These are phyloP conservation scores for Nothoprocta pentlandii DNA, from an alignment of 2,113 vertebrate species.

Conservation along the genomic window DNA sequence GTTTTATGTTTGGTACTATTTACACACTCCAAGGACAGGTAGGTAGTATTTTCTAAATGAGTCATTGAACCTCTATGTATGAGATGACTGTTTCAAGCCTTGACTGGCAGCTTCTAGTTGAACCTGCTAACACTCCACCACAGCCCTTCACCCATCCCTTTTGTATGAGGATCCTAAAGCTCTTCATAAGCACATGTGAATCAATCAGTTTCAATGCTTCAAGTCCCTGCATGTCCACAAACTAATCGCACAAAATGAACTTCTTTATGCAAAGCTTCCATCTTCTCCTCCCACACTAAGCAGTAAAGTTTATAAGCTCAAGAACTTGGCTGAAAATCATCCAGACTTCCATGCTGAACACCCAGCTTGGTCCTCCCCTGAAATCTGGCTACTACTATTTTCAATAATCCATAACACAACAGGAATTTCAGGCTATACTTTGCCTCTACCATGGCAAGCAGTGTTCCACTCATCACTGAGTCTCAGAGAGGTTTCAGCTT, in stretches of 20 bases:
- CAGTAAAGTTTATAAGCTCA: not conserved
- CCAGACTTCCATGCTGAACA: not conserved
- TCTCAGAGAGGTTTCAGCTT: not conserved
- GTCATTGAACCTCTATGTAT: accelerated
- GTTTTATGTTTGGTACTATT: not conserved
- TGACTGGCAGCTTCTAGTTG: not conserved
- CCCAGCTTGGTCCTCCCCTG: not conserved
- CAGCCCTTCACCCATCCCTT: not conserved
- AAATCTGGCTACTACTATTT: not conserved
- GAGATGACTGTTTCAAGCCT: not conserved
- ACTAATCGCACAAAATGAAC: not conserved
- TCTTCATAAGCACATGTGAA: not conserved
- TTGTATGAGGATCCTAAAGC: not conserved
- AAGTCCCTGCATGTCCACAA: not conserved
- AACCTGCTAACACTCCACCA: not conserved
- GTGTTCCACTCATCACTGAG: not conserved
- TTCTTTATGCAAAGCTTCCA: not conserved
- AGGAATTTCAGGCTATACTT: not conserved
- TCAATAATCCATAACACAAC: not conserved
- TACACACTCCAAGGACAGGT: too few species aligned
- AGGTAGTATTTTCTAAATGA: not conserved
- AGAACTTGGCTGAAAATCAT: not conserved
- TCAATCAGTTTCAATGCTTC: not conserved
- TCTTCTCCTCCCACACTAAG: not conserved
- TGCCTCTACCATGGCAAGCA: not conserved